Evolutionary conservation across 2,888 invertebrate species (phyloP), one percentile per base, ranked within the genome.

Genomic region (Metopia argyrocephala): DNA sequence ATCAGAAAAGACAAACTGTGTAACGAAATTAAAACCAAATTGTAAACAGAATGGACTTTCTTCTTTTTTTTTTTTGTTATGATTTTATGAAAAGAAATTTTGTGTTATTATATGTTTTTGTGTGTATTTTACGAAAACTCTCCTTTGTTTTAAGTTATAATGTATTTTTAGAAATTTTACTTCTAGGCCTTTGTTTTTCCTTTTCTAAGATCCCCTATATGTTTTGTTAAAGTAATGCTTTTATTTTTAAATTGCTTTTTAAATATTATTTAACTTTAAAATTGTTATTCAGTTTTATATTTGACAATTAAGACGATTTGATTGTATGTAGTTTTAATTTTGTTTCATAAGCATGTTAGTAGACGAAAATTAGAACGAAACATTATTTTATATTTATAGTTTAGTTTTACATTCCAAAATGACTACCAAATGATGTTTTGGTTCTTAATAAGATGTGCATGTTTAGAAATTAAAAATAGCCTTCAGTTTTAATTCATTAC

Each of bases 331-430:
- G 59, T 6, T 57, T 61, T 50, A 59, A 23, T 46, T 52, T n/a
- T 27, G 27, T 21, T 28, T 54, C 38, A 27, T 52, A 62, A 54
- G 78, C 73, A 78, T 78, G 62, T 50, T 25, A 18, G 15, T 28
- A 57, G 4, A 38, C 38, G 46, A 59, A 61, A 62, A 65, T n/a
- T 45, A 21, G 12, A 20, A 25, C 27, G 25, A 23, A 3, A 23
- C 31, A 50, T 7, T 50, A 46, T 52, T 74, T 45, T 23, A 38
- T 66, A 28, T 71, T 46, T 12, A 46, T 25, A 38, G 56, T 82
- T 68, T 66, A 52, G 59, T n/a, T 71, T 78, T 46, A 78, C 76
- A 81, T 79, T 74, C 75, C 74, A 80, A 74, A 82, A 78, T 70
- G 59, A 45, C 59, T 78, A 46, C 31, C 71, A 23, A 52, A 46